These are phyloP conservation scores for Ptilorrhoa leucosticta DNA, from an alignment of 2,113 vertebrate genomes.

Conservation along the genomic window DNA sequence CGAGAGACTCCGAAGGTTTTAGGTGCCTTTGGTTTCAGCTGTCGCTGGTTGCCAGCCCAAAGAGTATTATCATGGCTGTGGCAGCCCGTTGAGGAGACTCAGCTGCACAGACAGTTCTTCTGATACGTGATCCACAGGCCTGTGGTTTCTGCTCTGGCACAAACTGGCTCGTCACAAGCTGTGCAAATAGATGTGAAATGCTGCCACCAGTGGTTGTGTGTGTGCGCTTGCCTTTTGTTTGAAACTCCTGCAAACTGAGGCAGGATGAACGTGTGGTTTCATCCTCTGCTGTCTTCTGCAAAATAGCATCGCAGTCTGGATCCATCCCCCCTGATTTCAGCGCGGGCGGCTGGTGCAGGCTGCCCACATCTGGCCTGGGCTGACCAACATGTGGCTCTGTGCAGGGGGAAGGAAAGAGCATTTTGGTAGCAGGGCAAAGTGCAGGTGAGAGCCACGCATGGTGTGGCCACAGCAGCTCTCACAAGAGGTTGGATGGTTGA, in stretches of 20 bases:
- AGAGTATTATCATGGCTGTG: neutral
- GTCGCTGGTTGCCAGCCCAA: neutral
- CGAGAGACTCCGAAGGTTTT: neutral
- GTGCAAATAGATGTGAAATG: neutral
- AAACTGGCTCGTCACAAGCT: neutral
- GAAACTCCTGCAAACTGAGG: neutral
- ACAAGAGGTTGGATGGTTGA: neutral
- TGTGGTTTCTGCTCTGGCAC: constrained; percentile 5
- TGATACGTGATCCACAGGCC: neutral
- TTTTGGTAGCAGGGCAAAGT: neutral
- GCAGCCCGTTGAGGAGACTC: neutral
- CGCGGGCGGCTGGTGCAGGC: neutral
- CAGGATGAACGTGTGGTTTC: neutral
- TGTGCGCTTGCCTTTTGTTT: neutral
- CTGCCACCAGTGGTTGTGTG: neutral
- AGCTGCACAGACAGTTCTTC: neutral
- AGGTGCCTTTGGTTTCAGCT: neutral
- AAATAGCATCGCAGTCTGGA: neutral
- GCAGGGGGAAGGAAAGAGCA: neutral
- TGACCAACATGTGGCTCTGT: rapidly evolving
- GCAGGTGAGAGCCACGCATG: rapidly evolving
- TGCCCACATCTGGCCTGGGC: neutral
- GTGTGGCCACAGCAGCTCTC: neutral
- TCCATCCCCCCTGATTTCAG: neutral
- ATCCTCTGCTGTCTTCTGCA: neutral